phyloP scores from a whole-genome alignment of 2,888 invertebrate species.

The Amitus sp. region DNA sequence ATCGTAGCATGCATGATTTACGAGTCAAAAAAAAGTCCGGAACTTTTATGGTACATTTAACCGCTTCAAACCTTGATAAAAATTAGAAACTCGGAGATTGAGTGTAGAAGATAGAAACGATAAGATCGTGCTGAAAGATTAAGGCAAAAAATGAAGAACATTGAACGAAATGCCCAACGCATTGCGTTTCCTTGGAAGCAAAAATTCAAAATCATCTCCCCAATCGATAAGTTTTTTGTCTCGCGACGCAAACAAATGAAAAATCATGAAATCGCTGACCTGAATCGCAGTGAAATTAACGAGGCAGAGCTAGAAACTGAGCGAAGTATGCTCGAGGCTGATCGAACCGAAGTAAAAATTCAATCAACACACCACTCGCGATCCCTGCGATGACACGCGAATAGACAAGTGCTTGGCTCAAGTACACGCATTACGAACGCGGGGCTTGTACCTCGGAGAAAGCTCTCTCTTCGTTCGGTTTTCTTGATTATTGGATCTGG shows the following conservation, averaged over 20 bases:
- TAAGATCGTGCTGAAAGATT: too few species aligned
- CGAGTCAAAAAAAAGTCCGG: too few species aligned
- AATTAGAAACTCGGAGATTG: too few species aligned
- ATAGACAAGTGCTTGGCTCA: background rate
- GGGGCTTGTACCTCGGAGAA: slow-evolving; percentile 46
- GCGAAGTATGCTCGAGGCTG: background rate
- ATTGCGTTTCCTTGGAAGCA: too few species aligned
- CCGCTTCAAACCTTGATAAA: too few species aligned
- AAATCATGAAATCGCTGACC: background rate
- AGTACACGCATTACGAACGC: slow-evolving; percentile 13
- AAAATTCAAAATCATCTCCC: background rate
- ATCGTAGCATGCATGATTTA: too few species aligned
- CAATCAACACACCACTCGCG: background rate
- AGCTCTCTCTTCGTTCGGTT: slow-evolving; percentile 52
- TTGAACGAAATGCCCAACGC: too few species aligned
- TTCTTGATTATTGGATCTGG: slow-evolving; percentile 60
- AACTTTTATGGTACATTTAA: too few species aligned
- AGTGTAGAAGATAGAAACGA: too few species aligned
- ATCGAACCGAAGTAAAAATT: background rate
- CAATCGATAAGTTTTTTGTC: background rate
- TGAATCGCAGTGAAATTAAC: slow-evolving; percentile 1
- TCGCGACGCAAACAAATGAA: background rate
- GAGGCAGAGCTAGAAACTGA: background rate
- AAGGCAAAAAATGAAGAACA: too few species aligned
- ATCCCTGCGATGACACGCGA: background rate